Base-by-base conservation (phyloP, 92 coral and sea anemone species). In the Porites rus region DNA sequence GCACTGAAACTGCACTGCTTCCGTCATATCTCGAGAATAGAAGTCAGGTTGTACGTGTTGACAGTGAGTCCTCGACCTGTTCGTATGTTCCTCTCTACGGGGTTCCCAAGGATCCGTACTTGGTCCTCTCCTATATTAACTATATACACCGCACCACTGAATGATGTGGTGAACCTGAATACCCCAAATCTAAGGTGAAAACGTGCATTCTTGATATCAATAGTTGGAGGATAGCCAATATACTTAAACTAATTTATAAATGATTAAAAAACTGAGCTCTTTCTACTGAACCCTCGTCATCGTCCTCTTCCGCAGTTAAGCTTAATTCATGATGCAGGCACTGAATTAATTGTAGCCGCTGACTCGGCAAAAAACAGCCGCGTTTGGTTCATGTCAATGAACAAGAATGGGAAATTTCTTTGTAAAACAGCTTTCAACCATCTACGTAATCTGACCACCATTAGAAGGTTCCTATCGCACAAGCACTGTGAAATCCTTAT, bases 1-100 rank as follows among this genome's bases (percentile, higher is more conserved):
- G 90, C 46, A 68, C 88, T n/a, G 91, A 88, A 65, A 88, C 91
- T 10, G 88, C 88, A 65, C 74, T 87, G 65, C 70, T 0, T 25
- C 2, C 28, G 28, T 25, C 28, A 25, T 25, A 25, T 25, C 28
- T 25, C 28, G 31, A 28, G 31, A 28, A 28, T 28, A 28, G 31
- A 28, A 28, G 31, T 28, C 31, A 28, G 31, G 31, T 28, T 28
- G 31, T 64, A 64, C 22, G 69, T 64, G 18, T 64, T 17, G 75
- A 46, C 46, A 70, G 75, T 17, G 75, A 70, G 6, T 70, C 75
- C 38, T 70, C 75, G 38, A 70, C 11, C 38, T 25, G 54, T 70
- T 70, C 75, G 12, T 70, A 70, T 70, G 46, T 70, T 70, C 75
- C 54, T 28, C 79, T 2, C 52, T 78, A 59, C 54, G 83, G 83